phyloP scores from a whole-genome alignment of 2,113 vertebrate genomes.

The Poeciliopsis retropinna region DNA sequence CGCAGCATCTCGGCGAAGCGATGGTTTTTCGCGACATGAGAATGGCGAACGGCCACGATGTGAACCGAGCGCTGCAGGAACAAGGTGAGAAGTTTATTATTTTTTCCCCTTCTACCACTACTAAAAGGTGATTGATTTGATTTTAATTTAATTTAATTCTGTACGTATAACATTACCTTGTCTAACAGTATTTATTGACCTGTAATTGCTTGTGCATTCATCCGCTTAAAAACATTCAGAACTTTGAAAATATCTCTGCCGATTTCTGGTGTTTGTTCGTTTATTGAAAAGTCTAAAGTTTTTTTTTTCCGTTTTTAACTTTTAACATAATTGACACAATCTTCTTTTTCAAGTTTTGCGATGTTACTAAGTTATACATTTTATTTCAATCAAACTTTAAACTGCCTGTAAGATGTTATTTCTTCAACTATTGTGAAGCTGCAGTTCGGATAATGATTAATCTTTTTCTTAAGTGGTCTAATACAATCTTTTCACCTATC shows the following conservation, averaged over 20 bases:
- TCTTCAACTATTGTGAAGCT: not conserved
- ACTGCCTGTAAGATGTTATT: not conserved
- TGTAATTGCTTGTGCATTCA: not conserved
- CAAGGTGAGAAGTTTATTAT: constrained; percentile 37
- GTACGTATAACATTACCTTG: not conserved
- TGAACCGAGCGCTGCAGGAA: constrained; percentile 17
- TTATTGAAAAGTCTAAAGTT: not conserved
- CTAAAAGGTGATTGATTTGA: not conserved
- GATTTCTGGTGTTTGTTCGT: not conserved
- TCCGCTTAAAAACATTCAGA: not conserved
- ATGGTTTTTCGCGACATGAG: constrained; percentile 17
- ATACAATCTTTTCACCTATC: not conserved
- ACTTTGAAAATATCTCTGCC: not conserved
- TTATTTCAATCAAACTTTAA: not conserved
- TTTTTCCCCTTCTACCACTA: not conserved
- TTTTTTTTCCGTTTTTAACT: not conserved
- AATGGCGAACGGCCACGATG: constrained; percentile 24
- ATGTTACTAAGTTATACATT: not conserved
- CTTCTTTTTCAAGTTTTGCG: not conserved
- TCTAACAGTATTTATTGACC: not conserved
- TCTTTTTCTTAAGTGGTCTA: not conserved
- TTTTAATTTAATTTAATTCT: not conserved
- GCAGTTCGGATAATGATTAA: not conserved
- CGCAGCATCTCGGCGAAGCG: constrained; percentile 54
- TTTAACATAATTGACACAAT: not conserved